Percentiles rank a stretch among this genome's conserved stretches.
Evolutionary conservation across 2,797 vertebrate species (phyloP).

Genomic region (Okamejei kenojei): DNA sequence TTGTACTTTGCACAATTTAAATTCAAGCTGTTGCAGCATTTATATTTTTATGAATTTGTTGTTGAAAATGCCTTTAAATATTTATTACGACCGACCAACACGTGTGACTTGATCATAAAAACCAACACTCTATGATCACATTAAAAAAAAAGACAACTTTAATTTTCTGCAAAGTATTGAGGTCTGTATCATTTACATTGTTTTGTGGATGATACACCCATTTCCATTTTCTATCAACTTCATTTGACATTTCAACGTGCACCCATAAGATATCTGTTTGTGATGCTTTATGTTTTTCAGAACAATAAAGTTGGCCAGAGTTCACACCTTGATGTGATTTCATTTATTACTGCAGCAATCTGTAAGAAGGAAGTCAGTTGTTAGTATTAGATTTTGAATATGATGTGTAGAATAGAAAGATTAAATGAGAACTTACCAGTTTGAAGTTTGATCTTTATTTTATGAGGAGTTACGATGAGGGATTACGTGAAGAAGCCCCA

Average conservation of each 20-base stretch:
- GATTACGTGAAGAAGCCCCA: no score
- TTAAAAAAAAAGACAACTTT: neutral
- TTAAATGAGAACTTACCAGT: no score
- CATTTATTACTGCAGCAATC: neutral
- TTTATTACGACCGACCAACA: neutral
- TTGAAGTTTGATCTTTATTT: no score
- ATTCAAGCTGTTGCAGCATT: neutral
- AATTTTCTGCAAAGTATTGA: neutral
- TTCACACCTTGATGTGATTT: constrained; percentile 38
- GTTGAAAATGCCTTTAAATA: neutral
- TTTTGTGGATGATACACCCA: neutral
- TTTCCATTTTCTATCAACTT: neutral
- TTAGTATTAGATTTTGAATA: neutral
- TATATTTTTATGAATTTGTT: neutral
- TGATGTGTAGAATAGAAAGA: neutral
- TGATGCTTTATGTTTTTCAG: constrained; percentile 43
- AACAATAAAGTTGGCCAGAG: constrained; percentile 37
- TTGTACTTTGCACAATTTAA: neutral
- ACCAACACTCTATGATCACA: neutral
- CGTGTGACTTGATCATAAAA: neutral
- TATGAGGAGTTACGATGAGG: no score
- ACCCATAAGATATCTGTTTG: neutral
- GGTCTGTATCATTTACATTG: neutral
- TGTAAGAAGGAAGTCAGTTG: neutral
- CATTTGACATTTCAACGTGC: neutral